phyloP scores from a whole-genome alignment of 2,797 vertebrate genomes.

The Protosalanx chinensis region DNA sequence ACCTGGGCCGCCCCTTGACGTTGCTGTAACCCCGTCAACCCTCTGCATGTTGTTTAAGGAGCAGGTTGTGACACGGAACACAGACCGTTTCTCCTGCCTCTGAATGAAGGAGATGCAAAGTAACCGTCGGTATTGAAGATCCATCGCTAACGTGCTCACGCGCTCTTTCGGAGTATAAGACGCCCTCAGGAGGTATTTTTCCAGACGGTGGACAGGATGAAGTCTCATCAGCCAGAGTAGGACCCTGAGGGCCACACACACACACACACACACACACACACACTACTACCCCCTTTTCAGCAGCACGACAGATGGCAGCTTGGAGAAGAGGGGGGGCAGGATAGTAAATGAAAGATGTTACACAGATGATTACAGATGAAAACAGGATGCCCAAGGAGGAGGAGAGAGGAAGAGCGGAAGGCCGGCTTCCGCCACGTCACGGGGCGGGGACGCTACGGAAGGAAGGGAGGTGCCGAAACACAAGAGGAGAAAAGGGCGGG shows the following conservation, averaged over 20 bases:
- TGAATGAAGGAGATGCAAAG: no score
- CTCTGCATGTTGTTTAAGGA: no score
- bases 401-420: background rate
- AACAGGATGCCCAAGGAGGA: background rate
- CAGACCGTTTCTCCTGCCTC: background rate
- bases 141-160: background rate
- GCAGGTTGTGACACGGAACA: background rate
- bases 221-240: background rate
- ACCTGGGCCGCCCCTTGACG: no score
- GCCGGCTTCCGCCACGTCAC: background rate
- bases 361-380: background rate
- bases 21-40: no score
- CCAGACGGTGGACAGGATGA: background rate
- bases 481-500: no score
- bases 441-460: background rate
- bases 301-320: background rate
- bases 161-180: background rate
- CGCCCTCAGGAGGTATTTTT: background rate
- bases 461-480: background rate
- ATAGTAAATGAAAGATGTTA: slow-evolving; percentile 1
- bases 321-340: background rate
- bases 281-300: background rate
- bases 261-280: background rate
- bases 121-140: no score
- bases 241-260: no score